Evolutionary conservation across 2,888 invertebrate species (phyloP).

Genomic region (Dolomedes plantarius): DNA sequence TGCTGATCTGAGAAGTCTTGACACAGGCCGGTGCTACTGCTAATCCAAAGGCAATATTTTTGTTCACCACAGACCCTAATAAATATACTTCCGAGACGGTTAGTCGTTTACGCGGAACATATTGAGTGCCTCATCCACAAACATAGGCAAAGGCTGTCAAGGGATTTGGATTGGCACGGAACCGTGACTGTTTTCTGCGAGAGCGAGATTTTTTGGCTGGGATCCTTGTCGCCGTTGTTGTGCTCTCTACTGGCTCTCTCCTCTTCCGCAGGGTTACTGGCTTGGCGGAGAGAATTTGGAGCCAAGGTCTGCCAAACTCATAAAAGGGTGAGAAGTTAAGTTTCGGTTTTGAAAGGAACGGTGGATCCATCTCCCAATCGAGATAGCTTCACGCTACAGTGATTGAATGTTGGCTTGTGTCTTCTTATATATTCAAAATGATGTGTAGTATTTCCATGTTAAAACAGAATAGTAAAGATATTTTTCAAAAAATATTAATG

Average conservation of each 20-base stretch:
- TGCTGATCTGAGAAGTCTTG: too few species aligned
- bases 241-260: slow-evolving; percentile 5
- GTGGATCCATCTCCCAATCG: too few species aligned
- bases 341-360: background rate
- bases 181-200: background rate
- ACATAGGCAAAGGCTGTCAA: background rate
- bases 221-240: slow-evolving; percentile 10
- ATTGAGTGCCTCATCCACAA: background rate
- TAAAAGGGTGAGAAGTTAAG: background rate
- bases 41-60: background rate
- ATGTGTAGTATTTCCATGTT: too few species aligned
- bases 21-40: background rate
- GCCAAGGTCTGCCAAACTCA: background rate
- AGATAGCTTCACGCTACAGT: too few species aligned
- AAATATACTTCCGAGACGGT: background rate
- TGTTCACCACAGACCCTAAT: background rate
- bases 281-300: background rate
- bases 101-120: background rate
- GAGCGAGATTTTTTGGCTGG: background rate
- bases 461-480: too few species aligned
- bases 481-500: too few species aligned
- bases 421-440: too few species aligned
- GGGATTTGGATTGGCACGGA: background rate
- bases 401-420: too few species aligned
- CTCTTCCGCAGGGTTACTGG: background rate